Conservation (phyloP, 2,888 invertebrate genomes). For the Plagodis dolabraria region DNA sequence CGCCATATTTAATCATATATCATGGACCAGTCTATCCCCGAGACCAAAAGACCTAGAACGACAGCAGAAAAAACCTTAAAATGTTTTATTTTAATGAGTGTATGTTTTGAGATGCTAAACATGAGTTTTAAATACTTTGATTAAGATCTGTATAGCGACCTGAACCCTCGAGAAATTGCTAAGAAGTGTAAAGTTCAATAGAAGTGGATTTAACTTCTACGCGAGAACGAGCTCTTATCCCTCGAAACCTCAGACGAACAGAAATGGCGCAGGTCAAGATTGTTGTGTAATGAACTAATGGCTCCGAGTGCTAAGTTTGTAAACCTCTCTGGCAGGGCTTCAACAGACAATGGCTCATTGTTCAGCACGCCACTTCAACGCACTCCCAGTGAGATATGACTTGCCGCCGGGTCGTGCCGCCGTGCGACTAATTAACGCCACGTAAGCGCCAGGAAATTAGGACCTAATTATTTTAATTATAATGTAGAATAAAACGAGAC, state of each 20-base stretch:
- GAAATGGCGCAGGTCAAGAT: conserved; percentile 26
- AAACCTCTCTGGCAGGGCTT: conserved; percentile 22
- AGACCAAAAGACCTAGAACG: too few species aligned
- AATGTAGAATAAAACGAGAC: background rate
- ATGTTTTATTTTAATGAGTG: too few species aligned
- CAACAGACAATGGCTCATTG: conserved; percentile 35
- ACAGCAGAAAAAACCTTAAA: too few species aligned
- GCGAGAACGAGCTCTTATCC: background rate
- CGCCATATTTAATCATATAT: too few species aligned
- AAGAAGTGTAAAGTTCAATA: too few species aligned
- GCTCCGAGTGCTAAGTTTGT: conserved; percentile 31
- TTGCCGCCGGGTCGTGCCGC: conserved; percentile 12
- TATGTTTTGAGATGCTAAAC: too few species aligned
- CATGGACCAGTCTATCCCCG: too few species aligned
- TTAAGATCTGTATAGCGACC: too few species aligned
- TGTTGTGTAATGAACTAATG: conserved; percentile 26
- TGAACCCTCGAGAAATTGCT: too few species aligned
- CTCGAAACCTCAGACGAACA: conserved; percentile 3
- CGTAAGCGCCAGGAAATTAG: conserved; percentile 3
- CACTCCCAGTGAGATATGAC: conserved; percentile 35
- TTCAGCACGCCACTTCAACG: conserved; percentile 35
- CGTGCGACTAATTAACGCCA: conserved; percentile 11
- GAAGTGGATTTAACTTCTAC: too few species aligned
- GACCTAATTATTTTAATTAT: background rate
- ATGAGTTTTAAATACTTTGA: too few species aligned